These are phyloP conservation scores for Phainopepla nitens DNA, from an alignment of 2,113 vertebrate species.

Conservation along the genomic window DNA sequence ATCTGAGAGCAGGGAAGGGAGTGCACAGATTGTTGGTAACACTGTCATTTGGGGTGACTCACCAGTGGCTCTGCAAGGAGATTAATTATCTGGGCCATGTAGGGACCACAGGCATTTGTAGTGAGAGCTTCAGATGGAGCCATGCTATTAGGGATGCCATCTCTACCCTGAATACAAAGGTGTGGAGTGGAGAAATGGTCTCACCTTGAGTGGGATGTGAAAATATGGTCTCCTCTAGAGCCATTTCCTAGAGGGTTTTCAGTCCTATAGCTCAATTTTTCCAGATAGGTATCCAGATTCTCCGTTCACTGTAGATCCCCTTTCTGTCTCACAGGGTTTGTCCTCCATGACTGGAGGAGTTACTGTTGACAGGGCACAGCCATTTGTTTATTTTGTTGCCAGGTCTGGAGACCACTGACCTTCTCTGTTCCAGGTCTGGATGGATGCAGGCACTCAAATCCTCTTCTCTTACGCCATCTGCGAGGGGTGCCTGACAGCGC, in stretches of 20 bases:
- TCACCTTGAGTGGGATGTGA: background rate
- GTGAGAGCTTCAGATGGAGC: background rate
- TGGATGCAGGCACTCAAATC: slow-evolving; percentile 86
- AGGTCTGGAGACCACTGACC: background rate
- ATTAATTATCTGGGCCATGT: background rate
- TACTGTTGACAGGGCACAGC: background rate
- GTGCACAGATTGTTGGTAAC: background rate
- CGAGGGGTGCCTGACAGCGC: slow-evolving; percentile 84
- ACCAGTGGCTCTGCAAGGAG: background rate
- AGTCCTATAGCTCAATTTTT: background rate
- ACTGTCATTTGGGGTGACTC: background rate
- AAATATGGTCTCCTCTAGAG: background rate
- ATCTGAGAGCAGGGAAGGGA: background rate
- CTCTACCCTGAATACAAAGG: background rate
- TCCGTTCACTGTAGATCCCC: background rate
- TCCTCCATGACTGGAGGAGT: background rate
- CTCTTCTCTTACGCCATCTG: slow-evolving; percentile 88
- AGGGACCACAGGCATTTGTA: background rate
- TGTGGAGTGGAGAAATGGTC: background rate
- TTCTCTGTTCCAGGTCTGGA: slow-evolving; percentile 80
- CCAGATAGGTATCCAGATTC: background rate
- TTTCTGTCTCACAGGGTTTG: background rate
- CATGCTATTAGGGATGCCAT: background rate
- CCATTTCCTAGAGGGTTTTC: background rate
- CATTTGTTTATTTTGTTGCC: background rate